A percentile compares a stretch with the other conserved stretches of the same genome.
Conservation (phyloP, 1,140 invertebrate genomes). For the Caenorhabditis remanei region DNA sequence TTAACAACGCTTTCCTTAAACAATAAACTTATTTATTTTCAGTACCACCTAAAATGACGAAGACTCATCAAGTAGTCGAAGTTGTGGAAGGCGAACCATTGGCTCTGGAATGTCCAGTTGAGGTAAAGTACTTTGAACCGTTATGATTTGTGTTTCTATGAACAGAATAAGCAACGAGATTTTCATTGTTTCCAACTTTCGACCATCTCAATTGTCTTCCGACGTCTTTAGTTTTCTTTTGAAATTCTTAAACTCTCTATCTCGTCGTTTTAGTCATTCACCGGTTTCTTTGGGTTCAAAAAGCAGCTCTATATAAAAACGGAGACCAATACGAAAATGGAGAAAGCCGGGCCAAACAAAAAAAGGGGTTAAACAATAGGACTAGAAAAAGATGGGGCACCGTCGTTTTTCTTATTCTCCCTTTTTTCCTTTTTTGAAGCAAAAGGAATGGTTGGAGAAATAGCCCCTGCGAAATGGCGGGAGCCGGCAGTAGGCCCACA, state of each 20-base stretch:
- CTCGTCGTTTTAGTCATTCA: not conserved
- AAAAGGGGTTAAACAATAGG: constrained; percentile 43
- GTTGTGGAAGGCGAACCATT: constrained; percentile 68
- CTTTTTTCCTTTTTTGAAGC: constrained; percentile 12
- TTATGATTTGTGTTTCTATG: not conserved
- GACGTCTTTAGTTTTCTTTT: not conserved
- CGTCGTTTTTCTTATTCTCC: constrained; percentile 34
- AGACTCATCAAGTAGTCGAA: constrained; percentile 59
- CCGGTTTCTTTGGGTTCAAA: constrained; percentile 7
- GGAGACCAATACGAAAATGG: constrained; percentile 2
- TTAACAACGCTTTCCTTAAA: constrained; percentile 47
- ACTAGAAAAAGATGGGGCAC: constrained; percentile 31
- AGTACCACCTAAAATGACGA: constrained; percentile 71
- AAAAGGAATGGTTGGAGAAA: constrained; percentile 31
- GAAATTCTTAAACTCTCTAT: not conserved
- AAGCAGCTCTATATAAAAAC: constrained; percentile 43
- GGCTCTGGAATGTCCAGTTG: constrained; percentile 72
- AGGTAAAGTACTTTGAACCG: constrained; percentile 45
- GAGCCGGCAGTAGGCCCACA: not conserved
- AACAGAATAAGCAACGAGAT: too few species aligned
- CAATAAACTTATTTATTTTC: not conserved
- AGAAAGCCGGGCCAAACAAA: not conserved
- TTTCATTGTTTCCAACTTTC: not conserved
- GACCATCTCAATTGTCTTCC: not conserved
- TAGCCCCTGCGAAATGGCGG: not conserved